Evolutionary conservation across 2,113 vertebrate genomes (phyloP), one percentile per base, ranked within the genome.

Genomic region (Microtus oregoni): DNA sequence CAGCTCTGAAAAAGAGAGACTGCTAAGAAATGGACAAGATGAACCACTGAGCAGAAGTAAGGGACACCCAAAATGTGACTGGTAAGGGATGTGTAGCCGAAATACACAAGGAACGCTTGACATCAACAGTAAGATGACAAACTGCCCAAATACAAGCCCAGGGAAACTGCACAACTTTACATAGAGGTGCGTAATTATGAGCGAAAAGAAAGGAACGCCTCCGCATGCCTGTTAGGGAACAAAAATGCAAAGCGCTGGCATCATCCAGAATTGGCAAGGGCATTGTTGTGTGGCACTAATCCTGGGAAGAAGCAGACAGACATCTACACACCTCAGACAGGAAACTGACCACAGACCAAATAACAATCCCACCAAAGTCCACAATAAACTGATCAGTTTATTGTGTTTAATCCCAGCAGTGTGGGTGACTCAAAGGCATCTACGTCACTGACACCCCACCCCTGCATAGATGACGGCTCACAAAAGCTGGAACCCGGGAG

Each of bases 91-190:
- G 47, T 75, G 20, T 14, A 81, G 58, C 35, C 41, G n/a, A 78
- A 86, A 89, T 94, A 41, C 3, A 41, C 55, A 58, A 85, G 82
- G 70, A 85, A 58, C 7, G 35, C 73, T 92, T 86, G 70, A 95
- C 70, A 17, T 82, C 28, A 81, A 68, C 17, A 75, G 14, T 58
- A 44, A 20, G n/a, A 93, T 76, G 75, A 68, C 19, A 68, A 86
- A 67, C 22, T 79, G 38, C 15, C 30, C 65, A 75, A 68, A 35
- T 41, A 24, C 41, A 90, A 68, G 41, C 30, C 61, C 65, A 86
- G 65, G 85, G 19, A 35, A 86, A 30, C 19, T 68, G 65, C 11
- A 52, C 85, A 35, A 41, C 61, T n/a, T 65, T 67, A 44, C 61
- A 11, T 86, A 41, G 41, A 86, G 61, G 26, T 77, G 24, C 15